Conservation (phyloP, 2,888 invertebrate genomes). For the Hemicrepidius hirtus region DNA sequence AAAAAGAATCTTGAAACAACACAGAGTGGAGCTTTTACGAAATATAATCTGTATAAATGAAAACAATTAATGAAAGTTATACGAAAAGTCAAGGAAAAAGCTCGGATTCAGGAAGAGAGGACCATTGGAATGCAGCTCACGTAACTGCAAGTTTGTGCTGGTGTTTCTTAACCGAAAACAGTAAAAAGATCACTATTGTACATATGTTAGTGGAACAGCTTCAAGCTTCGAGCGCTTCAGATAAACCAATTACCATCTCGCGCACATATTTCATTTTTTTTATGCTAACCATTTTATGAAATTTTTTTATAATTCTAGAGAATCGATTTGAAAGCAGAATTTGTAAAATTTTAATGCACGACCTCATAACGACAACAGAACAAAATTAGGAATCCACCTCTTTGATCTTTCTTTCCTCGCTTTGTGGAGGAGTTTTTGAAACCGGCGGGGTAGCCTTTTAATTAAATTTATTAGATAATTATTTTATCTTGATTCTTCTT, state of each 20-base stretch:
- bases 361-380: background rate
- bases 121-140: constrained; percentile 13
- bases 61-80: constrained; percentile 1
- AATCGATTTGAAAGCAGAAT: constrained; percentile 4
- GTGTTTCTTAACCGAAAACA: background rate
- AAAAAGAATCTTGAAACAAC: background rate
- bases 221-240: background rate
- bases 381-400: background rate
- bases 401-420: constrained; percentile 37
- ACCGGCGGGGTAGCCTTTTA: constrained; percentile 25
- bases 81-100: background rate
- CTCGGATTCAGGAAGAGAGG: background rate
- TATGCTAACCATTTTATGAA: background rate
- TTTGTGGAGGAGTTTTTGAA: constrained; percentile 11
- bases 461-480: constrained; percentile 46
- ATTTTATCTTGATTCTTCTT: constrained; percentile 35
- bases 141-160: background rate
- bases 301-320: background rate
- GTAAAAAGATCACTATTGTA: constrained; percentile 15
- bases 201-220: constrained; percentile 1
- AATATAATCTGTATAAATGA: background rate
- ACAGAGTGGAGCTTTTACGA: background rate
- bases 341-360: constrained; percentile 12
- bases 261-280: constrained; percentile 13
- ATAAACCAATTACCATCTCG: constrained; percentile 11